Evolutionary conservation across 1,140 invertebrate genomes (phyloP), one percentile per base, ranked within the genome.

Genomic region (Drosophila lini): DNA sequence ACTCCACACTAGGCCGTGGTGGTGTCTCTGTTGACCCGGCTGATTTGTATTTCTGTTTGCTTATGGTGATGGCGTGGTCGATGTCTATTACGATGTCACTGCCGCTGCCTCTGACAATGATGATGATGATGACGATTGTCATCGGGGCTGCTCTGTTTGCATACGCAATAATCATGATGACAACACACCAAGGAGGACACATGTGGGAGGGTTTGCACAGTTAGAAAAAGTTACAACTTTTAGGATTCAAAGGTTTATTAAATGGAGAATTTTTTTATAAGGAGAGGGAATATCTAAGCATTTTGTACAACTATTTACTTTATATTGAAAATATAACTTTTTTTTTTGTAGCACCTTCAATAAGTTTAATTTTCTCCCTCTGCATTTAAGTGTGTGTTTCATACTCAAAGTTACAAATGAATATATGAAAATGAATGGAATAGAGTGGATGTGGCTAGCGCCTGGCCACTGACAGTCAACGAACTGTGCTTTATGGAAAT

Each of bases 31-130:
- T 78, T 79, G 61, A 63, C 70, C 74, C 45, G 78, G 44, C 74
- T 81, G 81, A 86, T 85, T 86, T 85, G 74, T 81, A 63, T 62
- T 71, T 67, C 68, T 81, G 79, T 86, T 73, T 55, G 52, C 13
- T 19, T 32, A 10, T 25, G 52, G 52, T 55, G 52, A n/a, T 38
- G 52, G 34, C 19, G 4, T 10, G 38, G 13, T 55, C 19, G 8
- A 38, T 55, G 52, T 38, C 16, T 22, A 36, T 53, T 22, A 38
- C 32, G 50, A 15, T 53, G 50, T 52, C 50, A 11, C 50, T 34
- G 48, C 48, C 28, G 28, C 9, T 19, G 50, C 32, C 32, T 1
- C 6, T 34, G 44, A 6, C 1, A 61, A 25, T 41, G 65, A 67
- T 73, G 61, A 68, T 69, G 55, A 64, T 82, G 59, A 59, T 84